These are phyloP conservation scores for Drosophila bipectinata DNA, from an alignment of 1,140 invertebrate genomes.

Conservation along the genomic window DNA sequence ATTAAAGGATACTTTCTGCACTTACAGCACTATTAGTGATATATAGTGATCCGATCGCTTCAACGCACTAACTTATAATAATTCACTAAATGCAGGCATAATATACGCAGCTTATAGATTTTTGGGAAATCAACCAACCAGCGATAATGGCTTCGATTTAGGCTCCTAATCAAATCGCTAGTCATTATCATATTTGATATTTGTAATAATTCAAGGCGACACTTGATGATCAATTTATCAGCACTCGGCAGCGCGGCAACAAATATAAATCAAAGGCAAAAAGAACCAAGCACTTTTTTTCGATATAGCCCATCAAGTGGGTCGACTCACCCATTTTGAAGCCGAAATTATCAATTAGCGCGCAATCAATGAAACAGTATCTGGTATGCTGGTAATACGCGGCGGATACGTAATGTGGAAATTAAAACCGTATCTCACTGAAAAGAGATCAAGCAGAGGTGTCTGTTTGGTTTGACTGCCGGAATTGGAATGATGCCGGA, in stretches of 20 bases:
- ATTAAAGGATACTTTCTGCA: not conserved
- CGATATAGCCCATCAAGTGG: slow-evolving; percentile 18
- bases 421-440: slow-evolving; percentile 8
- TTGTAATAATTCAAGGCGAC: slow-evolving; percentile 46
- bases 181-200: slow-evolving; percentile 41
- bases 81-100: slow-evolving; percentile 7
- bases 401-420: slow-evolving; percentile 21
- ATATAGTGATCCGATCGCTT: not conserved
- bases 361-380: slow-evolving; percentile 33
- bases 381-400: not conserved
- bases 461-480: slow-evolving; percentile 37
- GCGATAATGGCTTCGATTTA: slow-evolving; percentile 25
- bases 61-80: not conserved
- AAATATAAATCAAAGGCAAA: slow-evolving; percentile 8
- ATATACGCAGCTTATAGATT: not conserved
- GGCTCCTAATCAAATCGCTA: slow-evolving; percentile 14
- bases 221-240: slow-evolving; percentile 39
- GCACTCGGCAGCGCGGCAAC: slow-evolving; percentile 1
- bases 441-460: slow-evolving; percentile 30
- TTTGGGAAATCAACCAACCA: not conserved
- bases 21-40: not conserved
- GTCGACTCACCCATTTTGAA: slow-evolving; percentile 65
- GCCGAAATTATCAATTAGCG: slow-evolving; percentile 54
- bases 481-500: slow-evolving; percentile 46
- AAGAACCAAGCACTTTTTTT: slow-evolving; percentile 2